phyloP scores from a whole-genome alignment of 2,888 invertebrate genomes.

The Brachyptera putata region DNA sequence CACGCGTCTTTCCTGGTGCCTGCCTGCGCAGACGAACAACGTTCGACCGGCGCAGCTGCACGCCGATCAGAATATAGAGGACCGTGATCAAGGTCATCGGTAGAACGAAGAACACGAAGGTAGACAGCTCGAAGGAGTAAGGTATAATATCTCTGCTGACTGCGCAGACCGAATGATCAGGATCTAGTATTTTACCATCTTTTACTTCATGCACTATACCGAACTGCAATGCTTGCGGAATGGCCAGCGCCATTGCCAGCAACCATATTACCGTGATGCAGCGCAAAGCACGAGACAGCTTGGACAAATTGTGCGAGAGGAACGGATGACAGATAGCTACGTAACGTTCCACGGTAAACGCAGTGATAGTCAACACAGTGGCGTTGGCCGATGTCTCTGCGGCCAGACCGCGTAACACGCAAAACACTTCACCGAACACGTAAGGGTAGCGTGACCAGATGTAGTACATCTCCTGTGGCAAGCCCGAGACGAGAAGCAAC shows the following conservation, averaged over 20 bases:
- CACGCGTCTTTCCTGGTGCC: slow-evolving; percentile 11
- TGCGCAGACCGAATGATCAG: slow-evolving; percentile 41
- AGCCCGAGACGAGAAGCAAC: slow-evolving; percentile 65
- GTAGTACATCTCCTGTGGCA: slow-evolving; percentile 74
- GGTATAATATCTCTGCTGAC: slow-evolving; percentile 48
- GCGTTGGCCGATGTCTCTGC: slow-evolving; percentile 56
- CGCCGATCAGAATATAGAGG: slow-evolving; percentile 52
- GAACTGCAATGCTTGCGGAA: slow-evolving; percentile 77
- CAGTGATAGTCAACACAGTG: slow-evolving; percentile 33
- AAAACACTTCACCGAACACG: slow-evolving; percentile 73
- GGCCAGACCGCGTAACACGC: slow-evolving; percentile 66
- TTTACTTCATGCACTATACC: slow-evolving; percentile 56
- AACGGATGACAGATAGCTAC: slow-evolving; percentile 64
- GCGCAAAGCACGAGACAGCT: slow-evolving; percentile 73
- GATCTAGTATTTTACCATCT: slow-evolving; percentile 43
- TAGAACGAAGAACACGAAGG: slow-evolving; percentile 57
- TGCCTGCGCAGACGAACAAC: slow-evolving; percentile 11
- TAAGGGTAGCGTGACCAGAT: slow-evolving; percentile 74
- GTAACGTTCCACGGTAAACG: slow-evolving; percentile 53
- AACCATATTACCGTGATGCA: slow-evolving; percentile 74
- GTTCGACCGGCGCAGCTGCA: slow-evolving; percentile 50
- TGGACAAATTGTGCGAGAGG: slow-evolving; percentile 76
- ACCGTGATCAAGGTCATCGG: slow-evolving; percentile 59
- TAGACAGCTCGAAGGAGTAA: slow-evolving; percentile 56
- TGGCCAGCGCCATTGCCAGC: slow-evolving; percentile 65